Evolutionary conservation across 2,888 invertebrate species (phyloP), one percentile per base, ranked within the genome.

Genomic region (Netelia inedita): DNA sequence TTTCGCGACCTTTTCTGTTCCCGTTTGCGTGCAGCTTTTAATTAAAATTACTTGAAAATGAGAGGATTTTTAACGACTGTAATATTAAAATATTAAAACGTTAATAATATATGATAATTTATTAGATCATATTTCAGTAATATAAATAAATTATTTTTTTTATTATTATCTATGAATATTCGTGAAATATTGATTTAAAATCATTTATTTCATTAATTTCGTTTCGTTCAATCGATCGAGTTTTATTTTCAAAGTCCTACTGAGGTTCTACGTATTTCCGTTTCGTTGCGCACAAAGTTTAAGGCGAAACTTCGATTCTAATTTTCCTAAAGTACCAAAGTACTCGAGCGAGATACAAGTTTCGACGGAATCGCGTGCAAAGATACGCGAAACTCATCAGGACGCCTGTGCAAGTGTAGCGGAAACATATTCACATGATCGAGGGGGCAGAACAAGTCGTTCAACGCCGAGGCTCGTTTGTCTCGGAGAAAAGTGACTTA

Each of bases 401-500:
- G 14, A 28, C 9, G 41, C n/a, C n/a, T 19, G 14, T 43, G 28
- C 28, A 28, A 6, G 11, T 74, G 16, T 23, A 68, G 35, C 69
- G 35, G 50, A 23, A 55, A 59, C 43, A 21, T 61, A 59, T 41
- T 66, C 55, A 35, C 79, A 66, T 76, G 83, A 80, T 83, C 83
- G 71, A 75, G 65, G 59, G 72, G 50, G 46, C 65, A 72, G 80
- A 80, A 53, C 72, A 71, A 80, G 53, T 71, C 53, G 75, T 72
- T 76, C 75, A 68, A 23, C 53, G 23, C 41, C 63, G 61, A 46
- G 71, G 63, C 75, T 80, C 80, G 80, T 80, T 83, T 80, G 66
- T 79, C 80, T 80, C 63, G 21, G 71, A 71, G 46, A 19, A 71
- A 82, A 79, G 83, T 83, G 79, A 83, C 83, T 83, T 63, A 79